phyloP scores from a whole-genome alignment of 2,888 invertebrate genomes.

The Pachliopta kotzebuea region DNA sequence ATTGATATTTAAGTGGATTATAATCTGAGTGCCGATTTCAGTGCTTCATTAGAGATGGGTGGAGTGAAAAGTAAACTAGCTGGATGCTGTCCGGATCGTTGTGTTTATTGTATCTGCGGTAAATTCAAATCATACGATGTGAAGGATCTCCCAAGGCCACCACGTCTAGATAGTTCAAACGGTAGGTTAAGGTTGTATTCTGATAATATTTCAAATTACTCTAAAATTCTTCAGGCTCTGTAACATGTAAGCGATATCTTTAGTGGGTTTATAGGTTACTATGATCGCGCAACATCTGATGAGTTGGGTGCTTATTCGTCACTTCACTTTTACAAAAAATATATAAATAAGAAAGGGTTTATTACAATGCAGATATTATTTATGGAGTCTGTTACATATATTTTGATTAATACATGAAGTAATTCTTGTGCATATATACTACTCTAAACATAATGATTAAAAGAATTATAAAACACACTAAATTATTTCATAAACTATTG shows the following conservation, averaged over 20 bases:
- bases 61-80: constrained; percentile 59
- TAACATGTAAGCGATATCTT: no score
- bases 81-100: constrained; percentile 46
- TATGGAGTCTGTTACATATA: no score
- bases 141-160: constrained; percentile 65
- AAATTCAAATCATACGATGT: constrained; percentile 60
- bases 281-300: no score
- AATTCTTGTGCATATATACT: background rate
- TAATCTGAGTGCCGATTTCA: constrained; percentile 28
- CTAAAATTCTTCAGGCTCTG: background rate
- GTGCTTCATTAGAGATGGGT: constrained; percentile 49
- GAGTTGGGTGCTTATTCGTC: no score
- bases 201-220: background rate
- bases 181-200: constrained; percentile 47
- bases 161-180: constrained; percentile 50
- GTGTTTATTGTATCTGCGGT: constrained; percentile 48
- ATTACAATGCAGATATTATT: no score
- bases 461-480: background rate
- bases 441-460: background rate
- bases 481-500: constrained; percentile 9
- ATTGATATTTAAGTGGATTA: constrained; percentile 46
- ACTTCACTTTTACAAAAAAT: no score
- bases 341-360: no score
- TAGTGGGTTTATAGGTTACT: no score
- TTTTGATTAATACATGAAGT: background rate